A percentile compares a stretch with the other conserved stretches of the same genome.
Conservation (phyloP, 2,888 invertebrate species). For the Microctonus hyperodae region DNA sequence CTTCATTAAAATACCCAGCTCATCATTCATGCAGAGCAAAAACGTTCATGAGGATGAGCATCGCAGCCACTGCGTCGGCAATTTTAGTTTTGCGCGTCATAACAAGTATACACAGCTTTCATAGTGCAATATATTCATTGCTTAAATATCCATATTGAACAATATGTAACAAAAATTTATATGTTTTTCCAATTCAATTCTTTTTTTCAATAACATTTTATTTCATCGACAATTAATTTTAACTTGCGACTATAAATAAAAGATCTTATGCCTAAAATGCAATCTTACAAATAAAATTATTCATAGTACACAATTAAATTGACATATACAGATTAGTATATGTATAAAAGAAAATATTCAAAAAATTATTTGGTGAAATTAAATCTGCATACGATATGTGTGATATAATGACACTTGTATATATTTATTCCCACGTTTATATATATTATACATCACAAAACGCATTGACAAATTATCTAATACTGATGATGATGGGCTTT, state of each 20-base stretch:
- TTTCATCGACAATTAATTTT: no score
- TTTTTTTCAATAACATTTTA: no score
- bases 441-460: no score
- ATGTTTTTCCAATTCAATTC: no score
- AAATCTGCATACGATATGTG: not conserved
- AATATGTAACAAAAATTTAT: not conserved
- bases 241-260: no score
- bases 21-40: constrained; percentile 60
- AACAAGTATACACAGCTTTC: constrained; percentile 21
- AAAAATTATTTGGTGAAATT: no score
- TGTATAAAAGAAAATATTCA: no score
- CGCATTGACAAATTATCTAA: not conserved
- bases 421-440: not conserved
- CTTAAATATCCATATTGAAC: not conserved
- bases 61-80: constrained; percentile 26
- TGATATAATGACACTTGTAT: no score
- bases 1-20: constrained; percentile 60
- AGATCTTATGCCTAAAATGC: no score
- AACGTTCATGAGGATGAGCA: constrained; percentile 46
- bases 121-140: not conserved
- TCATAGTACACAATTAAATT: no score
- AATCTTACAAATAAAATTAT: no score
- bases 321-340: constrained; percentile 16
- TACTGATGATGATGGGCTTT: not conserved
- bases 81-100: constrained; percentile 34